Evolutionary conservation across 2,113 vertebrate species (phyloP), one percentile per base, ranked within the genome.

Genomic region (Otocyon megalotis): DNA sequence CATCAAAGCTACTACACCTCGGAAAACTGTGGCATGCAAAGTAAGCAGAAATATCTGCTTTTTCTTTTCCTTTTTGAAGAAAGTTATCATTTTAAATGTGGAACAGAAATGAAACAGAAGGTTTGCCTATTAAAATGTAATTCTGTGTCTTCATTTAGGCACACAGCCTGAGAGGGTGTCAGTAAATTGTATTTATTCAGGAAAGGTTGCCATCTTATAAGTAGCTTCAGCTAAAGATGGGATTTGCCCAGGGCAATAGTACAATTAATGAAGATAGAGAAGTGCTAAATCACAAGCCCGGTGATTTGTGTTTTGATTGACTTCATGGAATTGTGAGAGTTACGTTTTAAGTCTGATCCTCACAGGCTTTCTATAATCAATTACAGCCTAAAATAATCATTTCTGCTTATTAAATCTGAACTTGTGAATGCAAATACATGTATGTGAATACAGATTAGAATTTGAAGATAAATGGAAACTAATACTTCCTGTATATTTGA

Each of bases 371-470:
- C 87, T 91, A 69, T 90, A 95, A 93, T 96, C 87, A 97, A 82
- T 95, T 93, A 82, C 9, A 84, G 69, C 50, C 80, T 94, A 95
- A 96, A 97, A 97, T 96, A 96, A 97, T 97, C 15, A 96, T 97
- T 93, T 97, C 92, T 88, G 20, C 80, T 97, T 92, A 95, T 93
- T 96, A 95, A 96, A 90, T 90, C n/a, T 97, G 94, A 95, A 96
- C 54, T 96, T 88, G 30, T 63, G 90, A 96, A 97, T 95, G 79
- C 93, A 95, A 90, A 97, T 88, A 93, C 90, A 96, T 84, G 69
- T 97, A 94, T 98, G 80, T 96, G 94, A 97, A 97, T 97, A 88
- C 84, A 97, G 76, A 97, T 97, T 90, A 92, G 77, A 94, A 93
- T 35, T 82, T 74, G 72, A 96, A 96, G 67, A 85, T 94, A 97